Conservation (phyloP, 1,140 invertebrate species). For the Cotesia vestalis region DNA sequence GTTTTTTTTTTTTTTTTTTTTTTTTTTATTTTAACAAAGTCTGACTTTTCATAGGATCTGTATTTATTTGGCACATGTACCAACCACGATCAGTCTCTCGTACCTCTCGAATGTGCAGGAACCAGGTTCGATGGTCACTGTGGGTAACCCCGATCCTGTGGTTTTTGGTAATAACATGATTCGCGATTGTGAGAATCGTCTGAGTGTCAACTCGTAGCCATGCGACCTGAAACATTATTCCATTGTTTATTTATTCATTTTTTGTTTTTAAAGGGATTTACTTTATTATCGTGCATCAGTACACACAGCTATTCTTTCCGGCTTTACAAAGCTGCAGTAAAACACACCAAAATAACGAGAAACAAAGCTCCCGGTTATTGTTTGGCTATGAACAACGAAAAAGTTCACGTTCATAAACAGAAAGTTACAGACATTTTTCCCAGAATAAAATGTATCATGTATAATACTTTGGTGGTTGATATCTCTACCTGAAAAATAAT, state of each 20-base stretch:
- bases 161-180: conserved; percentile 89
- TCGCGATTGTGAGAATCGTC: conserved; percentile 90
- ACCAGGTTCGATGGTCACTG: conserved; percentile 87
- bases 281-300: no score
- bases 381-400: conserved; percentile 5
- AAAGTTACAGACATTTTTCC: no score
- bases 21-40: no score
- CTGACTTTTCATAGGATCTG: conserved; percentile 87
- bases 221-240: conserved; percentile 76
- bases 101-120: conserved; percentile 83
- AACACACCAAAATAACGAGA: background rate
- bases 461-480: no score
- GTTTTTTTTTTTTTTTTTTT: no score
- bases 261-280: no score
- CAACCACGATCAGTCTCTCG: conserved; percentile 82
- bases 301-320: no score
- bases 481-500: no score
- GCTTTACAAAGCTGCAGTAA: background rate
- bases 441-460: no score
- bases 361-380: conserved; percentile 12
- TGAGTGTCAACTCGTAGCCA: conserved; percentile 93
- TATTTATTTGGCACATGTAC: conserved; percentile 91
- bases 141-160: conserved; percentile 86
- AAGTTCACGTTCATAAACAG: background rate
- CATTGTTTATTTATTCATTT: background rate